These are phyloP conservation scores for Pedetes capensis DNA, from an alignment of 2,113 vertebrate genomes.

Conservation along the genomic window DNA sequence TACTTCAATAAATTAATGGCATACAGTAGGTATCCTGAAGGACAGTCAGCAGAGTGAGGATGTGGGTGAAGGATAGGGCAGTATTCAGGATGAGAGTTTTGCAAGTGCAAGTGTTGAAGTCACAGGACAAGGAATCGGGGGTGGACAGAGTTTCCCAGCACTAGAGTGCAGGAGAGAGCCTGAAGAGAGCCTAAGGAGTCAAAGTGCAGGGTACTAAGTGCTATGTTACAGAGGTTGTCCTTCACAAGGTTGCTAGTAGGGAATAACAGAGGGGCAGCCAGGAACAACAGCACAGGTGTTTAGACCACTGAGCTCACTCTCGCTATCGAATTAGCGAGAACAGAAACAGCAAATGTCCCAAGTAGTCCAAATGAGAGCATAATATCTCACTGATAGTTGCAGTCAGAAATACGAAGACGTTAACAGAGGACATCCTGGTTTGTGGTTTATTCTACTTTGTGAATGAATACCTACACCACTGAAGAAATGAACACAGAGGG, in stretches of 20 bases:
- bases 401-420: not conserved
- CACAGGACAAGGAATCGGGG: not conserved
- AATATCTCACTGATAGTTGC: not conserved
- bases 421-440: not conserved
- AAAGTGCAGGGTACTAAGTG: not conserved
- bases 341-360: not conserved
- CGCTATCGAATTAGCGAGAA: not conserved
- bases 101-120: not conserved
- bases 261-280: not conserved
- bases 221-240: not conserved
- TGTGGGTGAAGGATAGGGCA: not conserved
- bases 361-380: not conserved
- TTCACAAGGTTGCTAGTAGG: no score
- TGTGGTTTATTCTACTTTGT: not conserved
- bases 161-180: accelerated
- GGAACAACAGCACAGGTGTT: not conserved
- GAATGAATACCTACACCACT: not conserved
- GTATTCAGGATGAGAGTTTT: not conserved
- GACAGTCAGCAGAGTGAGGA: not conserved
- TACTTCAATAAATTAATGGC: not conserved
- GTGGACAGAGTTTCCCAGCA: not conserved
- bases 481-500: not conserved
- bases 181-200: not conserved
- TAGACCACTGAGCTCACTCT: not conserved
- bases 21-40: not conserved